Evolutionary conservation across 2,888 invertebrate species (phyloP).

Genomic region (Clunio marinus): DNA sequence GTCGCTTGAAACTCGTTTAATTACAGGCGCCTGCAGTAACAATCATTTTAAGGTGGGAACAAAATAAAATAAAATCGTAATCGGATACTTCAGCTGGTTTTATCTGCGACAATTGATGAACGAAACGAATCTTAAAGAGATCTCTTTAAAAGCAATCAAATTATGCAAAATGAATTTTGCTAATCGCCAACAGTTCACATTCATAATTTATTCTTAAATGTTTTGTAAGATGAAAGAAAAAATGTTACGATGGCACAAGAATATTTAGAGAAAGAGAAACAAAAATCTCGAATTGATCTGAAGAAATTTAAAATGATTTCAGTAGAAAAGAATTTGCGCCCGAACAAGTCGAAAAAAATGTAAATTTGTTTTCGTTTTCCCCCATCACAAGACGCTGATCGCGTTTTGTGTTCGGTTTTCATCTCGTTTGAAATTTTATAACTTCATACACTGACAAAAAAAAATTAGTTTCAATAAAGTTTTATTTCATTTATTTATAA

Average conservation of each 20-base stretch:
- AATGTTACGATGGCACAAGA: conserved; percentile 25
- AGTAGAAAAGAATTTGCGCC: conserved; percentile 29
- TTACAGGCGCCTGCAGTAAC: conserved; percentile 7
- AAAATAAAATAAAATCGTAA: neutral
- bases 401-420: neutral
- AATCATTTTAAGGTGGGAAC: neutral
- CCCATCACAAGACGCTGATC: neutral
- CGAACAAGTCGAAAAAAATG: neutral
- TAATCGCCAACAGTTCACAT: neutral
- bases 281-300: neutral
- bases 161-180: neutral
- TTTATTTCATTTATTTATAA: too few relatives aligned
- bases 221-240: neutral
- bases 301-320: conserved; percentile 26
- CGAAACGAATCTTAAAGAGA: neutral
- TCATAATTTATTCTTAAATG: neutral
- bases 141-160: neutral
- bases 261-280: neutral
- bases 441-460: too few relatives aligned
- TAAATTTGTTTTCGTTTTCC: neutral
- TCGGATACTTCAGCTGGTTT: too few relatives aligned
- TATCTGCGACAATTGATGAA: neutral
- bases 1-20: neutral
- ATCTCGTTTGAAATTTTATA: neutral
- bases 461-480: too few relatives aligned